Evolutionary conservation across 2,888 invertebrate genomes (phyloP), one percentile per base, ranked within the genome.

Genomic region (Meghimatium bilineatum): DNA sequence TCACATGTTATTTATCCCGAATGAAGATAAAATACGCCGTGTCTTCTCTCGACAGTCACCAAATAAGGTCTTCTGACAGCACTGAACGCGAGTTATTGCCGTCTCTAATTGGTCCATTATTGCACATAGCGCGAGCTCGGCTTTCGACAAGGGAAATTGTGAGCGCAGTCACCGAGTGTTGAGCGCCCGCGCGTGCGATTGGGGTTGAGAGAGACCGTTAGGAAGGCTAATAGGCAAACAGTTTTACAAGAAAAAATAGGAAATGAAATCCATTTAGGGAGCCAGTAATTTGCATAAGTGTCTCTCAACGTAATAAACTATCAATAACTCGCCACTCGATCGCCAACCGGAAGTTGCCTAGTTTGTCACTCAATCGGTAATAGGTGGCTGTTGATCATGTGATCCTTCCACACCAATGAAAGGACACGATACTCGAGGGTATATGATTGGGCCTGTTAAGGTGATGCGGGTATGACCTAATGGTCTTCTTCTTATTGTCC

Each of bases 221-320:
- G 85, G 49, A 66, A 56, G 71, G 77, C 82, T 82, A 85, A 85
- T 85, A 74, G 82, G 80, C 78, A 81, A 85, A 85, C 82, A 81
- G 81, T 82, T 82, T 85, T 75, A 78, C 78, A 71, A 72, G 82
- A 85, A 82, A 72, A 81, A 78, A 78, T 74, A 77, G 82, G 85
- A 85, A 85, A 84, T 84, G 84, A 84, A 84, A 72, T 67, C 84
- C 84, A 81, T 84, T 84, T 84, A 84, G 60, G 72, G 84, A 63
- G 60, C 67, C 80, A 29, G 77, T 71, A 80, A 84, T 84, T 84
- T 84, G 84, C 84, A 84, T 84, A 84, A 84, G 81, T 81, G 80
- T 81, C 84, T 84, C 84, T 84, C 84, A 81, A 49, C 26, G 84
- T 84, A 84, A 84, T 84, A 84, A 84, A 84, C 80, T 81, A 80